Base-by-base conservation (phyloP, 2,113 vertebrate species). In the Anguilla rostrata region DNA sequence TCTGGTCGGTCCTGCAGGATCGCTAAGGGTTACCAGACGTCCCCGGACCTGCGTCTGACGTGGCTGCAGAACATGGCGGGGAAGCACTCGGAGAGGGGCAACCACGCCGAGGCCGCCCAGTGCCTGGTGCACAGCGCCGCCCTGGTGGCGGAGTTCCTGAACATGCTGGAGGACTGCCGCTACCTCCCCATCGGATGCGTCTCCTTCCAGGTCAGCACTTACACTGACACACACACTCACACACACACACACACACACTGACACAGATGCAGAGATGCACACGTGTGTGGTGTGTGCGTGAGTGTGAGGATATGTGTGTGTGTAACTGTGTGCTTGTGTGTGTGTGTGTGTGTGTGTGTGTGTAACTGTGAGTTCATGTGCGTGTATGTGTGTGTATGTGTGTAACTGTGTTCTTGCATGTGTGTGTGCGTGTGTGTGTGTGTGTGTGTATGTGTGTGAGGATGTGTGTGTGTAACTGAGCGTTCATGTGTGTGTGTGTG, bases 11-110 rank as follows among this genome's bases (percentile, higher is more conserved):
- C 16, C 39, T 26, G 39, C 88, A 98, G 97, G 91, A 98, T 98
- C n/a, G 97, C 97, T 80, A 97, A 98, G 84, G 97, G 97, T 79
- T 98, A 98, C 93, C 97, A 98, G 93, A 97, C 96, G 85, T 98
- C 97, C 0, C 97, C 97, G 0, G 97, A 98, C 89, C 92, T 98
- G 87, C 95, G 97, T 26, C 93, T 98, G 86, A 98, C 97, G 0
- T 98, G 97, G 97, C 95, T 98, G 18, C 97, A 98, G 94, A 98
- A 98, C 92, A 98, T 98, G 97, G 97, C 97, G 0, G 95, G 96
- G 22, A 98, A 98, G 75, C 97, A 98, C 79, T 96, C 96, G 0
- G 96, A 97, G 89, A 94, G 96, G 85, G 96, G 95, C 7, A 97
- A 98, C 91, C 97, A 98, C 0, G 97, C 97, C 0, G 97, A 98